These are phyloP conservation scores for Drosophila barbarae DNA, from an alignment of 2,888 invertebrate genomes.

Conservation along the genomic window DNA sequence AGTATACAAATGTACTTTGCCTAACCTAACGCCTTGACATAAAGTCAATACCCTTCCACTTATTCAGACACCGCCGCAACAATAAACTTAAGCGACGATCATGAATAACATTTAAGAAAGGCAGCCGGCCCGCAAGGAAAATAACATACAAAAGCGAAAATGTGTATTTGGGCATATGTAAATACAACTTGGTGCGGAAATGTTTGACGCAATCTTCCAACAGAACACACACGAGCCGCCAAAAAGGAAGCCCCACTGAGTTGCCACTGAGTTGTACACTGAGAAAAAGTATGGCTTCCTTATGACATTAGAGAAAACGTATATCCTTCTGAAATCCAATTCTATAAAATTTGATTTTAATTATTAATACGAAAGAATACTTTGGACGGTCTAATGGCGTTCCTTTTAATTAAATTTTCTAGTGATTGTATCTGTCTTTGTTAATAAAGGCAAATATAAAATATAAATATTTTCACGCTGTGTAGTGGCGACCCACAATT, in stretches of 20 bases:
- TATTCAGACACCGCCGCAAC: not conserved
- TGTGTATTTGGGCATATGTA: slow-evolving; percentile 18
- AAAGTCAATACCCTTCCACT: not conserved
- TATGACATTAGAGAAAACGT: not conserved
- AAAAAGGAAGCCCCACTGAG: slow-evolving; percentile 28
- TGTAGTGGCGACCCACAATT: not conserved
- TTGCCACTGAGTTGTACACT: slow-evolving; percentile 20
- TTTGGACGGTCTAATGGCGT: not conserved
- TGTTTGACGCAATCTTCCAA: slow-evolving; percentile 35
- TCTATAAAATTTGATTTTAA: not conserved
- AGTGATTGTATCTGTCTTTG: not conserved
- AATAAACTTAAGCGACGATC: slow-evolving; percentile 53
- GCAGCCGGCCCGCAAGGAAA: slow-evolving; percentile 19
- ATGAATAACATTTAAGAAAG: slow-evolving; percentile 65
- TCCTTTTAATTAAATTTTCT: not conserved
- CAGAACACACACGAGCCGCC: slow-evolving; percentile 7
- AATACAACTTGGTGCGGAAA: slow-evolving; percentile 44
- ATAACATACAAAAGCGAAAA: slow-evolving; percentile 4
- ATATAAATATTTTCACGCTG: not conserved
- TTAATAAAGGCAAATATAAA: too few species aligned
- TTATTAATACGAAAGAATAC: not conserved
- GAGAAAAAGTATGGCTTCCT: not conserved
- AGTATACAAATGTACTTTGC: not conserved
- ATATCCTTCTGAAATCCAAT: not conserved
- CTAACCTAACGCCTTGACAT: not conserved